Evolutionary conservation across 2,888 invertebrate genomes (phyloP).

Genomic region (Amiota minor): DNA sequence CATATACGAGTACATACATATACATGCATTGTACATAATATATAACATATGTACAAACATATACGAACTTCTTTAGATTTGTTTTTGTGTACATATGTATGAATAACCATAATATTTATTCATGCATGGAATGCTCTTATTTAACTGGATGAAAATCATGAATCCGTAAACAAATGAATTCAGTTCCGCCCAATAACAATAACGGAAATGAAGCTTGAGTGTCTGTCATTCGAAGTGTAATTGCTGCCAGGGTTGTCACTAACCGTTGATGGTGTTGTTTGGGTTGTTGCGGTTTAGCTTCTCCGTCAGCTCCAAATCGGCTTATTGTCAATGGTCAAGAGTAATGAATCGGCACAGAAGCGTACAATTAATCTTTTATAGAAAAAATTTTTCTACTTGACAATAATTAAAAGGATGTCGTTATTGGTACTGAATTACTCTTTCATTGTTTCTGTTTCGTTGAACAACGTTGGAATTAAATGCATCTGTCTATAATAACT

Average conservation of each 20-base stretch:
- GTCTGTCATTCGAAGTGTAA: constrained; percentile 36
- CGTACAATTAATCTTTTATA: constrained; percentile 17
- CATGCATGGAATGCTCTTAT: neutral
- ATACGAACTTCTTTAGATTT: too few relatives aligned
- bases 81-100: too few relatives aligned
- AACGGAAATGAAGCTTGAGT: constrained; percentile 54
- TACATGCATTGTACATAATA: too few relatives aligned
- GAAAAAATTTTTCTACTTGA: neutral
- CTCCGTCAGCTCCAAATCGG: constrained; percentile 19
- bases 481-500: too few relatives aligned
- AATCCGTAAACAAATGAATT: constrained; percentile 41
- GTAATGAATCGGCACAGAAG: constrained; percentile 51
- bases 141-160: constrained; percentile 46
- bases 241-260: constrained; percentile 13
- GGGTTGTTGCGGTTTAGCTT: constrained; percentile 26
- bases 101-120: too few relatives aligned
- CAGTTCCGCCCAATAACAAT: constrained; percentile 52
- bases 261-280: constrained; percentile 25
- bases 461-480: too few relatives aligned
- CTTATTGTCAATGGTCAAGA: constrained; percentile 49
- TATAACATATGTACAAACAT: too few relatives aligned
- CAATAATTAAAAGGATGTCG: constrained; percentile 11
- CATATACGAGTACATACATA: too few relatives aligned
- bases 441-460: too few relatives aligned
- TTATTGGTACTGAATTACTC: neutral